Evolutionary conservation across 2,113 vertebrate species (phyloP).

Genomic region (Zosterops hypoxanthus): DNA sequence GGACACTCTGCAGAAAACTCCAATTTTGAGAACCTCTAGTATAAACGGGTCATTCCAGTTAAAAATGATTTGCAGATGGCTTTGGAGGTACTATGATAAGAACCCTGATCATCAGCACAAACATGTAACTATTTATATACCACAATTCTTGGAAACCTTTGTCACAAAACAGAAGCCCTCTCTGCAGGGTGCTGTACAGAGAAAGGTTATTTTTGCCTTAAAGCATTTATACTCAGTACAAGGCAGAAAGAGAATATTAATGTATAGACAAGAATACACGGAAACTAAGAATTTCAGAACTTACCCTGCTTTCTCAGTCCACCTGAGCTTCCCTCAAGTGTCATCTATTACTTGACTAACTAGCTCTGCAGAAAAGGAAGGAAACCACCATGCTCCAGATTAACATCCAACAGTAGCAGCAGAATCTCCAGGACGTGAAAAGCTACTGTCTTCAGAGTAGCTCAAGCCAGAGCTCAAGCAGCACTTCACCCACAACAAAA

Average conservation of each 20-base stretch:
- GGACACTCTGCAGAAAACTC: not conserved
- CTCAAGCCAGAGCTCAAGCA: not conserved
- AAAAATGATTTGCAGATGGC: not conserved
- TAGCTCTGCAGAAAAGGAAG: not conserved
- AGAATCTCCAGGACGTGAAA: not conserved
- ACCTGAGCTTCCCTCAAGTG: not conserved
- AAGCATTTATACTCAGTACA: not conserved
- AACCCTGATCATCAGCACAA: not conserved
- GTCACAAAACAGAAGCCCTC: slow-evolving; percentile 18
- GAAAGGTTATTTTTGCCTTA: slow-evolving; percentile 2
- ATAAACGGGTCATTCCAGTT: not conserved
- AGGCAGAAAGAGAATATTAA: not conserved
- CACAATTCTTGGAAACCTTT: not conserved
- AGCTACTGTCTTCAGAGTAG: not conserved
- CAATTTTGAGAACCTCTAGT: not conserved
- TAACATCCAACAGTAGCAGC: not conserved
- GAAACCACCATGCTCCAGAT: not conserved
- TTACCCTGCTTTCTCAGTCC: not conserved
- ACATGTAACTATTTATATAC: not conserved
- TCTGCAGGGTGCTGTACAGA: not conserved
- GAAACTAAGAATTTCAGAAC: not conserved
- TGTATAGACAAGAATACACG: not conserved
- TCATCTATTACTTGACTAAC: not conserved
- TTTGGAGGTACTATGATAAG: not conserved
- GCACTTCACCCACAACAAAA: not conserved